Evolutionary conservation across 2,113 vertebrate species (phyloP), one percentile per base, ranked within the genome.

Genomic region (Chitala chitala): DNA sequence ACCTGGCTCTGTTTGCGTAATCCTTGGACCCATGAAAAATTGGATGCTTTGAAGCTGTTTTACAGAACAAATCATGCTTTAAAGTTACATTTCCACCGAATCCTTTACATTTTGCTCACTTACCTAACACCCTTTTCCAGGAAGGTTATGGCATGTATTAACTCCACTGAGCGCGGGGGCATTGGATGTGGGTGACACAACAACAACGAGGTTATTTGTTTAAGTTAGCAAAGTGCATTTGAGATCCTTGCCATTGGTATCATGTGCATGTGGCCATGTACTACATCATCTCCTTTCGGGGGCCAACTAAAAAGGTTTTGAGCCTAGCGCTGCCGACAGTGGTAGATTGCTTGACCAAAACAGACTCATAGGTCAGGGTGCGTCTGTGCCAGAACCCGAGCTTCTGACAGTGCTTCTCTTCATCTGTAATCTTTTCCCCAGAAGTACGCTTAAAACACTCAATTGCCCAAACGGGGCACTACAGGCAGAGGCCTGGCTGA

Each of bases 71-170:
- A n/a, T 44, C 38, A 29, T 9, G 12, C 36, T 58, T 7, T 29
- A 12, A 1, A 17, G 42, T 68, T 42, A 68, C 42, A 44, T 24
- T 66, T 66, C 36, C 36, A 48, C 68, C 46, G 13, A 33, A 26
- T n/a, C 17, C 33, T 63, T 63, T 68, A 68, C 10, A 46, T 26
- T 68, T 24, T 26, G 46, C 15, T 46, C 42, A 46, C 64, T 68
- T 68, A 46, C n/a, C 40, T 26, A 38, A 46, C 64, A 46, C 10
- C 46, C 64, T 22, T 68, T 46, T n/a, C 64, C 42, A 66, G 38
- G 22, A 40, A 38, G 24, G 42, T 17, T 38, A 33, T 61, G 58
- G 38, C 58, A 38, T 22, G 40, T 40, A 66, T 66, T 26, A 66
- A 51, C 48, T 36, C 26, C 58, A 38, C 58, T 29, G 17, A 20